These are phyloP conservation scores for Nasonovia ribisnigri DNA, from an alignment of 2,888 invertebrate genomes.

Conservation along the genomic window DNA sequence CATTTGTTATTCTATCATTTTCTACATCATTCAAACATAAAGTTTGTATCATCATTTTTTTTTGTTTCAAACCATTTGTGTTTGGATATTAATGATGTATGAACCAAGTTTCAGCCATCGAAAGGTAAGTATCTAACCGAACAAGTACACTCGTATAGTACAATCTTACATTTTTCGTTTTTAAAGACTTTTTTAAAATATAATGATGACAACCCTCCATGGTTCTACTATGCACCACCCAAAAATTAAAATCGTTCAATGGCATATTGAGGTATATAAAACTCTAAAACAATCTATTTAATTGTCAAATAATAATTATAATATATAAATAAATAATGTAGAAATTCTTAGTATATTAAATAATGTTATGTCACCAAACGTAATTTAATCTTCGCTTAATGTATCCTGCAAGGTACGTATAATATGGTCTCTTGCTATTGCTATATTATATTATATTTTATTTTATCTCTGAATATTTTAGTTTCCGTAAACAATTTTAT, in stretches of 20 bases:
- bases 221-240: neutral
- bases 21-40: neutral
- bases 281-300: neutral
- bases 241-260: neutral
- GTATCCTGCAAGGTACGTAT: neutral
- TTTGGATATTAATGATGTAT: neutral
- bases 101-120: neutral
- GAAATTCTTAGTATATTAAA: neutral
- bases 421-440: neutral
- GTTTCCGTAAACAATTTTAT: neutral
- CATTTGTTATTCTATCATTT: constrained; percentile 13
- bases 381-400: neutral
- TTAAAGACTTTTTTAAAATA: neutral
- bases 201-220: neutral
- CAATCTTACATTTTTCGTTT: neutral
- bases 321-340: neutral
- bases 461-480: neutral
- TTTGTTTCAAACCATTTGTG: neutral
- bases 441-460: neutral
- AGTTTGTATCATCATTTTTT: neutral
- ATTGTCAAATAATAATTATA: neutral
- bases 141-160: neutral
- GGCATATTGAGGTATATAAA: neutral
- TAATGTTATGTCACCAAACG: neutral
- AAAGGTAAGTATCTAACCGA: neutral